Evolutionary conservation across 2,888 invertebrate species (phyloP).

Genomic region (Zaprionus lineosus): DNA sequence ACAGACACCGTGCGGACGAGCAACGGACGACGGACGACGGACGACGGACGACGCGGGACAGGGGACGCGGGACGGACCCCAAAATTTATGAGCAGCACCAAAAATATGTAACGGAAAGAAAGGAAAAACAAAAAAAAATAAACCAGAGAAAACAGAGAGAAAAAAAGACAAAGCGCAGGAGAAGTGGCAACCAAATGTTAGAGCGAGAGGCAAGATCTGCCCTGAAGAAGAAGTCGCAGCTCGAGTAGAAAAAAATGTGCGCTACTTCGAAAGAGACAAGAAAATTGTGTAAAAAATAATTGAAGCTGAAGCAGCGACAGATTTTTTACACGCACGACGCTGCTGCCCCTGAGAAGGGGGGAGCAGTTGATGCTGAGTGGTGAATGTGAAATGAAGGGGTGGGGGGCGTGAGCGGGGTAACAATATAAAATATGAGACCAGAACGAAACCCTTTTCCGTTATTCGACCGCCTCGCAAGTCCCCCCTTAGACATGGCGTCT

Average conservation of each 20-base stretch:
- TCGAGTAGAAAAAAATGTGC: constrained; percentile 46
- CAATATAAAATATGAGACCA: constrained; percentile 34
- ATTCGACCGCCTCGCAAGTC: background rate
- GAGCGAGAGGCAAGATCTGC: constrained; percentile 24
- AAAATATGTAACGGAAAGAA: constrained; percentile 39
- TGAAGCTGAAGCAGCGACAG: constrained; percentile 72
- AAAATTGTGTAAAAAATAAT: constrained; percentile 76
- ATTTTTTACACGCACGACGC: constrained; percentile 60
- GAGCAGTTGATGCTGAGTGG: constrained; percentile 16
- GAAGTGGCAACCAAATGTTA: too few relatives aligned
- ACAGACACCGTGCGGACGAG: constrained; percentile 17
- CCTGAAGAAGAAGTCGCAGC: constrained; percentile 9
- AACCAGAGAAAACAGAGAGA: constrained; percentile 14
- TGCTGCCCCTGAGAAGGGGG: background rate
- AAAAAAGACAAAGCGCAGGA: too few relatives aligned
- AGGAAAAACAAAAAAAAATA: constrained; percentile 32
- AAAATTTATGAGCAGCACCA: constrained; percentile 73
- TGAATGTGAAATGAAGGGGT: too few relatives aligned
- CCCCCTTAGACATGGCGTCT: constrained; percentile 24
- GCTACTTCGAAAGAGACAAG: constrained; percentile 55
- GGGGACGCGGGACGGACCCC: constrained; percentile 35
- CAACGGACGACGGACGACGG: constrained; percentile 23
- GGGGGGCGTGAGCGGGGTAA: background rate
- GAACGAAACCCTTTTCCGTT: constrained; percentile 59
- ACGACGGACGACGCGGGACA: constrained; percentile 23